Conservation (phyloP, 2,888 invertebrate genomes). For the Conistra vaccinii region DNA sequence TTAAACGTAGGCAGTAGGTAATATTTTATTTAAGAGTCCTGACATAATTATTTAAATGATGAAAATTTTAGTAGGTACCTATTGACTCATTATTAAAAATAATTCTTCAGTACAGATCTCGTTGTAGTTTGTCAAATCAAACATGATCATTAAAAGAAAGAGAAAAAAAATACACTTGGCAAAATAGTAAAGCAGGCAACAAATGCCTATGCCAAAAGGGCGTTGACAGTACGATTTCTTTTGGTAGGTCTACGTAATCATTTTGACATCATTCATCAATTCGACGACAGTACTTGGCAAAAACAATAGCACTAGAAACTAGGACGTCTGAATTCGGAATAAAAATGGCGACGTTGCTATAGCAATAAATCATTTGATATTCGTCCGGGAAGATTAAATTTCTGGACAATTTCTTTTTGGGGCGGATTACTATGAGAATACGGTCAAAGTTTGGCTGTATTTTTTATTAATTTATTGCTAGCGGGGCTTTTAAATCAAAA, state of each 20-base stretch:
- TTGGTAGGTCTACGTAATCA: background rate
- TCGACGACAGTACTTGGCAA: conserved; percentile 35
- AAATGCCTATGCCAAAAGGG: background rate
- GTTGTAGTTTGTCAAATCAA: too few relatives aligned
- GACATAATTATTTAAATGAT: too few relatives aligned
- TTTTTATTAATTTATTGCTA: background rate
- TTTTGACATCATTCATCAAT: conserved; percentile 33
- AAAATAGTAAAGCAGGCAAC: too few relatives aligned
- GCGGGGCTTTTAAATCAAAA: background rate
- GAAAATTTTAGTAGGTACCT: too few relatives aligned
- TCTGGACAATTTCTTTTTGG: conserved; percentile 42
- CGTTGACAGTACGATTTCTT: background rate
- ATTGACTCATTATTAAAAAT: too few relatives aligned
- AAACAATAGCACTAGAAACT: conserved; percentile 48
- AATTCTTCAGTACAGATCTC: too few relatives aligned
- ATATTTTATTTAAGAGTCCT: too few relatives aligned
- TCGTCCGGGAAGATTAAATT: conserved; percentile 59
- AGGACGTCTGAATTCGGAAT: conserved; percentile 37
- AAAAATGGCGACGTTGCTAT: conserved; percentile 52
- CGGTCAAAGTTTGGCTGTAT: background rate
- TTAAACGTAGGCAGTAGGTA: too few relatives aligned
- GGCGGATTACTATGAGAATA: background rate
- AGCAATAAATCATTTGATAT: conserved; percentile 62
- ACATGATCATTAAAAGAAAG: too few relatives aligned
- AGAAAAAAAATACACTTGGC: too few relatives aligned